Percentiles rank a stretch among this genome's conserved stretches.
phyloP scores from a whole-genome alignment of 2,797 vertebrate genomes.

The Neopelma chrysocephalum region DNA sequence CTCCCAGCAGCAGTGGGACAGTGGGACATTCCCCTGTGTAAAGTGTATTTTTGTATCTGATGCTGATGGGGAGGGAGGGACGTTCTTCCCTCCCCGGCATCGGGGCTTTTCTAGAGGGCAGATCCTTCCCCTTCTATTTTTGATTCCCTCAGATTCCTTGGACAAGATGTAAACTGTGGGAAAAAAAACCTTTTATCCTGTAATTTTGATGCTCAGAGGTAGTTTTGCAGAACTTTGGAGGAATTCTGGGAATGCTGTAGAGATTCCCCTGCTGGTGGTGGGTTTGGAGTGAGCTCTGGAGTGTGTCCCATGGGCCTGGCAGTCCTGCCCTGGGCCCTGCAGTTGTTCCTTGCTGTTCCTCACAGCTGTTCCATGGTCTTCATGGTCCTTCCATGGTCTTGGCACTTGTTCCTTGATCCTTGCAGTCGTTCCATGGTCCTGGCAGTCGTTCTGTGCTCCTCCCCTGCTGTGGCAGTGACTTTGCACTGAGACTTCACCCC shows the following conservation, averaged over 20 bases:
- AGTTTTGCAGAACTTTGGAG: background rate
- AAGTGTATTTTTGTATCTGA: background rate
- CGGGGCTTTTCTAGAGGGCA: background rate
- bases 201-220: background rate
- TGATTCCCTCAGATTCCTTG: background rate
- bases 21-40: background rate
- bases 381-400: too few relatives aligned
- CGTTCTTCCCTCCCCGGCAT: background rate
- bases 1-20: background rate
- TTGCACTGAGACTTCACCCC: background rate
- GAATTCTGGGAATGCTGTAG: background rate
- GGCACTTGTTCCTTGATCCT: background rate
- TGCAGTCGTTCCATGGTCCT: background rate
- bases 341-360: background rate
- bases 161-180: background rate
- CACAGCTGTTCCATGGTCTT: background rate
- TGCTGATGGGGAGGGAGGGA: background rate
- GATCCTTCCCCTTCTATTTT: background rate
- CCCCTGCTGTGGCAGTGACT: background rate
- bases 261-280: background rate
- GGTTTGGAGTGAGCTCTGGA: background rate
- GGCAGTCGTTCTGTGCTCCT: background rate
- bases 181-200: background rate
- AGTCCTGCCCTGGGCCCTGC: background rate
- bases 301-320: background rate